These are phyloP conservation scores for Temnothorax ravouxi DNA, from an alignment of 2,888 invertebrate genomes.

Conservation along the genomic window DNA sequence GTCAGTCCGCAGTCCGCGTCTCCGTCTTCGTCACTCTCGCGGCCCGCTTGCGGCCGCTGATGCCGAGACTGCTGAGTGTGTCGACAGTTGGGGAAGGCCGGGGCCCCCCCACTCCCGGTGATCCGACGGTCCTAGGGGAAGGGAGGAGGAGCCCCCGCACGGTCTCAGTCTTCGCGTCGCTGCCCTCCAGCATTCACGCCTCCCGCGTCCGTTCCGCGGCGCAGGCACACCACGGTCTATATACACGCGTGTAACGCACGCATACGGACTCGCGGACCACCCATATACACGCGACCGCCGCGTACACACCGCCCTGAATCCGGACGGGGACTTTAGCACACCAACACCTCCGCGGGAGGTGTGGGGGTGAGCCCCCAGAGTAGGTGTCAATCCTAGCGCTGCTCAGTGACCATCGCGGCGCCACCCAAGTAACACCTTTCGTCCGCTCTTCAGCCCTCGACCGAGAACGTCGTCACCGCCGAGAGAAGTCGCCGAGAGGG, in stretches of 20 bases:
- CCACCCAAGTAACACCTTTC: conserved; percentile 87
- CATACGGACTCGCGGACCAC: conserved; percentile 60
- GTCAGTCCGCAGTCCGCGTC: conserved; percentile 28
- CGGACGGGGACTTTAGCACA: conserved; percentile 84
- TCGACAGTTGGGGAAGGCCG: conserved; percentile 55
- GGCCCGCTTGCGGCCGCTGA: background rate
- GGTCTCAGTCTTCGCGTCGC: conserved; percentile 85
- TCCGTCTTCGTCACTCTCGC: background rate
- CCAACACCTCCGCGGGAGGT: conserved; percentile 85
- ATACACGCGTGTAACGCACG: conserved; percentile 70
- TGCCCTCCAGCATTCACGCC: conserved; percentile 86
- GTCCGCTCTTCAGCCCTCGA: conserved; percentile 81
- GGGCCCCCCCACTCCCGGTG: conserved; percentile 62
- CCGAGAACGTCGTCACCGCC: conserved; percentile 60
- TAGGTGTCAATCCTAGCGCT: conserved; percentile 87
- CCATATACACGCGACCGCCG: conserved; percentile 62
- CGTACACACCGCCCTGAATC: conserved; percentile 76
- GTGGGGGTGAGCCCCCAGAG: conserved; percentile 86
- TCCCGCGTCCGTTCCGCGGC: conserved; percentile 83
- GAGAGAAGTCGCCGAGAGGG: conserved; percentile 21
- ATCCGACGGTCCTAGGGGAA: conserved; percentile 79
- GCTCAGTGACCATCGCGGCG: conserved; percentile 87
- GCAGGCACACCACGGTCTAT: conserved; percentile 76
- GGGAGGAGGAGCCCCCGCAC: conserved; percentile 84
- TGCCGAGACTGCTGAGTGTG: conserved; percentile 30